These are phyloP conservation scores for Enoplosus armatus DNA, from an alignment of 2,797 vertebrate genomes.

Conservation along the genomic window DNA sequence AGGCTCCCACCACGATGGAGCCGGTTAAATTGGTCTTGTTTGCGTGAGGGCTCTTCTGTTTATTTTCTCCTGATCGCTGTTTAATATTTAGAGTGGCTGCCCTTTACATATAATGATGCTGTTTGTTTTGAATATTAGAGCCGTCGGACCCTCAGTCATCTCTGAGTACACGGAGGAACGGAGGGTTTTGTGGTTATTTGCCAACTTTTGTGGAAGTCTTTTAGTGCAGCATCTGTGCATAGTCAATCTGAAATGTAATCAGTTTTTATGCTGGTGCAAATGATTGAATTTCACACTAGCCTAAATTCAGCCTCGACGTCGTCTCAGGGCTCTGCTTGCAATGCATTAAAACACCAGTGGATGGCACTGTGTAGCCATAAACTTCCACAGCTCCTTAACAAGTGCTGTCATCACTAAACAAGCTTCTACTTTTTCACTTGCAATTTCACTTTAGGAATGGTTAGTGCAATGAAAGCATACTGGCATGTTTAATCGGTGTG, in stretches of 20 bases:
- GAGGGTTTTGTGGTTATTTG: not conserved
- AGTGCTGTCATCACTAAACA: not conserved
- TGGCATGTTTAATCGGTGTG: conserved; percentile 58
- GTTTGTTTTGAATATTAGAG: conserved; percentile 29
- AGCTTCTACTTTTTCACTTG: conserved; percentile 27
- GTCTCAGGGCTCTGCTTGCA: not conserved
- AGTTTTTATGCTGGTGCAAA: not conserved
- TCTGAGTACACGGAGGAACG: not conserved
- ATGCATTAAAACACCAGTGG: conserved; percentile 40
- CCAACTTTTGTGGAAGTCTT: not conserved
- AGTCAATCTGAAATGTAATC: not conserved
- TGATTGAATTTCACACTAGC: not conserved
- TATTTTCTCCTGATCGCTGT: conserved; percentile 45
- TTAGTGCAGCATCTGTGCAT: not conserved
- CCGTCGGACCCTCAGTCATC: conserved; percentile 1
- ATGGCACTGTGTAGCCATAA: conserved; percentile 56
- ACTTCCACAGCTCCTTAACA: not conserved
- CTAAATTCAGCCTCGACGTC: not conserved
- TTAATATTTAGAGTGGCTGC: conserved; percentile 41
- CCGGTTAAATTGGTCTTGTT: conserved; percentile 45
- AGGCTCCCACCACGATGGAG: conserved; percentile 6
- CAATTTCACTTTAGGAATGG: conserved; percentile 37
- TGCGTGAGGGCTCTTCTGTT: conserved; percentile 47
- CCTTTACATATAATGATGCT: conserved; percentile 18
- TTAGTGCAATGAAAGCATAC: conserved; percentile 44